Evolutionary conservation across 2,797 vertebrate species (phyloP).

Genomic region (Strix occidentalis): DNA sequence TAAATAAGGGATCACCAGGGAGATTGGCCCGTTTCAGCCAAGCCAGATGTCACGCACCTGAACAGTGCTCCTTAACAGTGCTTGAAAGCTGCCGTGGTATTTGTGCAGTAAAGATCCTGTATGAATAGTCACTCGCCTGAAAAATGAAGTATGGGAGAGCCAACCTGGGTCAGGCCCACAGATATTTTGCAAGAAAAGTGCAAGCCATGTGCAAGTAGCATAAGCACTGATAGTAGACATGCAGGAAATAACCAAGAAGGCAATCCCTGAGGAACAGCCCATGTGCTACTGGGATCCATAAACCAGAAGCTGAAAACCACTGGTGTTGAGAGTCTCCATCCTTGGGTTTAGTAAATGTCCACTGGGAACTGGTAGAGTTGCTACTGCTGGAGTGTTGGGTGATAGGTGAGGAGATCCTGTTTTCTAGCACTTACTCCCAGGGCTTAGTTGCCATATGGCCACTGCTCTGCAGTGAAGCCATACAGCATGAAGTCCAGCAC

Average conservation of each 20-base stretch:
- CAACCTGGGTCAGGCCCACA: neutral
- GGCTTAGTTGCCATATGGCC: neutral
- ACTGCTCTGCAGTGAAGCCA: neutral
- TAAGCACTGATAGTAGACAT: neutral
- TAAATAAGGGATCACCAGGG: neutral
- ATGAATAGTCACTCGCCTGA: neutral
- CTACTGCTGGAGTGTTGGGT: neutral
- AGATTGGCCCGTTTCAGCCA: neutral
- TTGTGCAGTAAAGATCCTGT: neutral
- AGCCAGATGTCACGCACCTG: neutral
- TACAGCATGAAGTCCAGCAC: fast-evolving
- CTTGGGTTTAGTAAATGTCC: neutral
- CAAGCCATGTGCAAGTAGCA: neutral
- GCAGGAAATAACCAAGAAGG: neutral
- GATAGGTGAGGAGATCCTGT: neutral
- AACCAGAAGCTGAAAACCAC: neutral
- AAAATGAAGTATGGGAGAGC: neutral
- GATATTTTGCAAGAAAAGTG: neutral
- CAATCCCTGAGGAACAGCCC: neutral
- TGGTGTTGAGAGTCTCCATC: neutral
- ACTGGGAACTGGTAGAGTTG: neutral
- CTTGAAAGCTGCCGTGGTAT: neutral
- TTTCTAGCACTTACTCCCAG: neutral
- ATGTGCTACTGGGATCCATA: neutral
- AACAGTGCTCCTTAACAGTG: neutral